Base-by-base conservation (phyloP, 1,140 invertebrate species). In the Sitodiplosis mosellana region DNA sequence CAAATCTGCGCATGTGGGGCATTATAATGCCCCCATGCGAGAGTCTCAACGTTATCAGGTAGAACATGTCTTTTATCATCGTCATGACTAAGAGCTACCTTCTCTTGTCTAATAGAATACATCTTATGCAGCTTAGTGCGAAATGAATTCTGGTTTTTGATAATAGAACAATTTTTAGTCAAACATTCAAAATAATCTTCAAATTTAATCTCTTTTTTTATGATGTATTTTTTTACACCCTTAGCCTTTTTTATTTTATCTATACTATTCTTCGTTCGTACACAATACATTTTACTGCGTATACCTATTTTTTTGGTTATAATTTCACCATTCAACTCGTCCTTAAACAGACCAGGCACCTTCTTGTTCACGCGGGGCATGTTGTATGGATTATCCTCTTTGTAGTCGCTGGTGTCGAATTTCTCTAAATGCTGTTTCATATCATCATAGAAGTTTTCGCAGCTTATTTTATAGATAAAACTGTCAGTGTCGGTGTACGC, bases 401-500 rank as follows among this genome's bases (percentile, higher is more conserved):
- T 6, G 47, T 55, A 63, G 46, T 57, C 56, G 37, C 55, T 57
- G 20, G 59, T 64, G 53, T 60, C 58, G 45, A 60, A 64, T 11
- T 43, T 15, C 21, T 14, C 10, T 38, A 60, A 33, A 48, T 61
- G 57, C 14, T 20, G 14, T 50, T 53, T 53, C 51, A 70, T 61
- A 49, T 66, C 63, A 46, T 56, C 36, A 55, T 68, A 69, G 45
- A 69, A 54, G 52, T 71, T 58, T 7, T 59, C 50, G 8, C 60
- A 65, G 44, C 54, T 47, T 15, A 69, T 59, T 37, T 61, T 46
- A 51, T 66, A 66, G 3, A 60, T 55, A 8, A 69, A 58, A 45
- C 51, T 56, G 49, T 71, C 68, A 7, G 67, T 70, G 53, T 71
- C 69, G 12, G 58, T 67, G 44, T 60, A 66, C 15, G 58, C 50